These are phyloP conservation scores for Pocillopora damicornis DNA, from an alignment of 64 coral and sea anemone species.

Conservation along the genomic window DNA sequence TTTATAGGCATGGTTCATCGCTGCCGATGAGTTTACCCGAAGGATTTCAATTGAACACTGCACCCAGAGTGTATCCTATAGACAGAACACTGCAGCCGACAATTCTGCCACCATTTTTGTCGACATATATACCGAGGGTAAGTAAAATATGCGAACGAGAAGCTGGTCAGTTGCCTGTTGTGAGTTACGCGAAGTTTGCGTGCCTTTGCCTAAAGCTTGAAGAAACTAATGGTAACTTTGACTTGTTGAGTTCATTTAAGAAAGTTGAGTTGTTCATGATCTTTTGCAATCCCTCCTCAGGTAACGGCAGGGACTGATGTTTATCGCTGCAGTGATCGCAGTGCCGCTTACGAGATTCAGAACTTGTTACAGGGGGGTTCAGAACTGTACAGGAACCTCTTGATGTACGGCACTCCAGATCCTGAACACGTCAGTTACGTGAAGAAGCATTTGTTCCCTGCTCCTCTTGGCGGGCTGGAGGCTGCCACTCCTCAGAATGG, in stretches of 20 bases:
- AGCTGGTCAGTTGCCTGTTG: neutral
- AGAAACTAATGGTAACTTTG: too few species aligned
- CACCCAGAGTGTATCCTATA: conserved; percentile 51
- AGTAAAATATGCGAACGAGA: neutral
- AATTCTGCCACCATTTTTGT: conserved; percentile 60
- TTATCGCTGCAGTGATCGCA: conserved; percentile 87
- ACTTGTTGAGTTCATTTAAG: too few species aligned
- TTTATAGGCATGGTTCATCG: conserved; percentile 17
- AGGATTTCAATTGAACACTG: neutral
- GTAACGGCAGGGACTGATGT: conserved; percentile 66
- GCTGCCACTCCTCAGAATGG: conserved; percentile 70
- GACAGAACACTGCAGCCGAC: conserved; percentile 67
- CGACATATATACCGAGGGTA: conserved; percentile 88
- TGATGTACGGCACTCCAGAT: conserved; percentile 74
- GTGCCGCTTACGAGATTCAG: conserved; percentile 76
- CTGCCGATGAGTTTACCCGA: conserved; percentile 3
- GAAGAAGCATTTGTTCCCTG: conserved; percentile 70
- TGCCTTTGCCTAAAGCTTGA: too few species aligned
- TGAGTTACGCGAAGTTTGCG: too few species aligned
- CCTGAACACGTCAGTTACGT: conserved; percentile 43
- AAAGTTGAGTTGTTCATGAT: too few species aligned
- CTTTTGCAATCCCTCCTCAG: neutral
- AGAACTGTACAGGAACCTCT: conserved; percentile 49
- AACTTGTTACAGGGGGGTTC: conserved; percentile 57
- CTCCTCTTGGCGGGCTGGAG: conserved; percentile 76